Base-by-base conservation (phyloP, 2,113 vertebrate genomes). In the Sinocyclocheilus rhinocerous region DNA sequence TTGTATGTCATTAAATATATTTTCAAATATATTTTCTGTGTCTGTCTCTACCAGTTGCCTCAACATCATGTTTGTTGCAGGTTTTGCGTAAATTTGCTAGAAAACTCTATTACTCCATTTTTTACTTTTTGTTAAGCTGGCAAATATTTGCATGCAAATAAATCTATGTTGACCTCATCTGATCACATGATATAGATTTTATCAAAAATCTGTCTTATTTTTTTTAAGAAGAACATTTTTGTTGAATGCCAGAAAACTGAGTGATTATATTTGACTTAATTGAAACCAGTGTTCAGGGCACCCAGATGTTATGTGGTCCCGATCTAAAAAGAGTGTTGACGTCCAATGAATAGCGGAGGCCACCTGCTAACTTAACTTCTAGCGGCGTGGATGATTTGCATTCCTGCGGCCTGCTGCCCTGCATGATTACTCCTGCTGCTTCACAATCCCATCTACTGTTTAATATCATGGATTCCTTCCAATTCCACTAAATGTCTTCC, bases 391-490 rank as follows among this genome's bases (percentile, higher is more conserved):
- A 93, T 95, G 96, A 95, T 97, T 97, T 97, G 96, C 96, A 97
- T 98, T 99, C 97, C 97, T 97, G 96, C 91, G 96, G 97, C 95
- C 95, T 96, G 95, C 95, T 96, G 95, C 96, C 95, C 96, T 91
- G 94, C 95, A 93, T 96, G 96, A 96, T 95, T 93, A 95, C 95
- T 95, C 95, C 95, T 93, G 93, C 93, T 95, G 96, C 96, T 96
- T 96, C 93, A 94, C 93, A 96, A 96, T 93, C 94, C 92, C 89
- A 88, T 93, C 95, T 94, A 95, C 96, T 98, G 97, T 96, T 97
- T 95, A 96, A 95, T 93, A 95, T 96, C 91, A 92, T 90, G 93
- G 95, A 95, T 95, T 94, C 93, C 92, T 95, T 96, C 94, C 95
- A 97, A 95, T 92, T 94, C 89, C 81, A 90, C 92, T 89, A 90